phyloP scores from a whole-genome alignment of 2,888 invertebrate genomes.

The Ormyrus rosae region DNA sequence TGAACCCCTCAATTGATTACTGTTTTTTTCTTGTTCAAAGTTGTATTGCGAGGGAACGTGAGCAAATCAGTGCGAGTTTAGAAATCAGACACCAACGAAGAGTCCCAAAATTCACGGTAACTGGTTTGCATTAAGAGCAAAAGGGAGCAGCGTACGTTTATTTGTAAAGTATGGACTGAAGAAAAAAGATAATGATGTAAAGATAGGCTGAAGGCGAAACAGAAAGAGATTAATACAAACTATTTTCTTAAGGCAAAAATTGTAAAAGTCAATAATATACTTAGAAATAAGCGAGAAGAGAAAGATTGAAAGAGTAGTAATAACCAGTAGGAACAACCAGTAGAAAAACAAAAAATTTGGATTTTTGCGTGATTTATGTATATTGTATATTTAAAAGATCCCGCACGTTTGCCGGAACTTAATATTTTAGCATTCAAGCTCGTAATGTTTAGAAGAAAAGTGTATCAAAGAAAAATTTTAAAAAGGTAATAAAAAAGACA shows the following conservation, averaged over 20 bases:
- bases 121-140: constrained; percentile 47
- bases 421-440: constrained; percentile 39
- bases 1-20: constrained; percentile 37
- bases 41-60: constrained; percentile 47
- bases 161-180: constrained; percentile 64
- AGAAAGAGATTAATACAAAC: constrained; percentile 63
- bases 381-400: constrained; percentile 34
- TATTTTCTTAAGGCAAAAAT: constrained; percentile 74
- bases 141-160: constrained; percentile 49
- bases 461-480: constrained; percentile 5
- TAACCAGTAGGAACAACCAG: not conserved
- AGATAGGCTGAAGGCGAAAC: constrained; percentile 4
- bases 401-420: constrained; percentile 40
- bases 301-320: constrained; percentile 26
- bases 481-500: constrained; percentile 10
- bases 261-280: constrained; percentile 74
- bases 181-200: constrained; percentile 56
- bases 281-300: constrained; percentile 60
- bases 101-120: constrained; percentile 47
- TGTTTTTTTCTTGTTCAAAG: constrained; percentile 53
- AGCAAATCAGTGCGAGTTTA: constrained; percentile 43
- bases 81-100: constrained; percentile 55
- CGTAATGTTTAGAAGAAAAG: constrained; percentile 34
- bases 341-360: constrained; percentile 30
- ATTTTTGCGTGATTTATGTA: constrained; percentile 48